Conservation (phyloP, 2,113 vertebrate species). For the Salvator merianae region DNA sequence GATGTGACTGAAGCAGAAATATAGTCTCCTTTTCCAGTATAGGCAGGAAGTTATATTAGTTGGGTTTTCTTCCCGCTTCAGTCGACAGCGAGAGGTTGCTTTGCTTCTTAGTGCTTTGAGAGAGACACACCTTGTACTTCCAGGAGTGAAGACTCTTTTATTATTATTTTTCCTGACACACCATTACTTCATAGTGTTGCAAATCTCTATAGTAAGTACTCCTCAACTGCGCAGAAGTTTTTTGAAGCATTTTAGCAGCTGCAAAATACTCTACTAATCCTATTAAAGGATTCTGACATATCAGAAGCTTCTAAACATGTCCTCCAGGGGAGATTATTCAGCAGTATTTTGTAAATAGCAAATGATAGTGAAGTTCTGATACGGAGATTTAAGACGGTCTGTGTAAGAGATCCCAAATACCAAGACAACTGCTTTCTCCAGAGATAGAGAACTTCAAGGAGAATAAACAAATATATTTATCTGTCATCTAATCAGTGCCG, state of each 20-base stretch:
- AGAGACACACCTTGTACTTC: not conserved
- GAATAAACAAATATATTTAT: slow-evolving; percentile 32
- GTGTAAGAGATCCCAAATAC: not conserved
- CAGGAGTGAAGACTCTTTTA: not conserved
- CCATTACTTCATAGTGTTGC: not conserved
- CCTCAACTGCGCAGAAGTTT: slow-evolving; percentile 5
- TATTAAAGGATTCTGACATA: slow-evolving; percentile 46
- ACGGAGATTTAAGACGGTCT: slow-evolving; percentile 27
- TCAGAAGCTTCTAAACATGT: slow-evolving; percentile 51
- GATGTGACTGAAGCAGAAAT: no score
- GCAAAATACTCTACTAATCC: slow-evolving; percentile 26
- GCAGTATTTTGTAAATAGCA: slow-evolving; percentile 55
- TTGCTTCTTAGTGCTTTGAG: not conserved
- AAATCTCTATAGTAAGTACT: not conserved
- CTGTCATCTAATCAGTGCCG: slow-evolving; percentile 31
- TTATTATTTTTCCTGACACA: not conserved
- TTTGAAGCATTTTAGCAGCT: slow-evolving; percentile 27
- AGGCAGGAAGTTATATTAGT: not conserved
- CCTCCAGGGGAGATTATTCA: slow-evolving; percentile 64
- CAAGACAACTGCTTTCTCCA: slow-evolving; percentile 17
- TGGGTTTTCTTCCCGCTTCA: no score
- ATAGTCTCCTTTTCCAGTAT: no score
- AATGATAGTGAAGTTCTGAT: slow-evolving; percentile 58
- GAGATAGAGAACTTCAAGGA: slow-evolving; percentile 19
- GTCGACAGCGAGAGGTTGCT: not conserved